phyloP scores from a whole-genome alignment of 2,888 invertebrate species.

The Plemyria rubiginata region DNA sequence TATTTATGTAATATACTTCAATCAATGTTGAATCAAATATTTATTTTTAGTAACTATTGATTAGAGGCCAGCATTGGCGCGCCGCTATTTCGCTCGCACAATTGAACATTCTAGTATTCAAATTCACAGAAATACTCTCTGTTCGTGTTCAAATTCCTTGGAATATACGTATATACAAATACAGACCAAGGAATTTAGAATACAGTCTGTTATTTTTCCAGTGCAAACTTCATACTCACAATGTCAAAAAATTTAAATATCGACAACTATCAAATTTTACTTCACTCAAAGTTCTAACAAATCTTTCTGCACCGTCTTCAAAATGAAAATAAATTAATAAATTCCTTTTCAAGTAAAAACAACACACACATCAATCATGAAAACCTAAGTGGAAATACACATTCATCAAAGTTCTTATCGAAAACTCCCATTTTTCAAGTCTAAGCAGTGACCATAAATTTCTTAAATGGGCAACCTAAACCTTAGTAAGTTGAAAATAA shows the following conservation, averaged over 20 bases:
- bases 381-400: conserved; percentile 25
- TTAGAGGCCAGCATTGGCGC: too few relatives aligned
- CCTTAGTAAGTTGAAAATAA: conserved; percentile 21
- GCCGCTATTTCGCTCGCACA: too few relatives aligned
- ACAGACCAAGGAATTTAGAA: too few relatives aligned
- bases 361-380: conserved; percentile 24
- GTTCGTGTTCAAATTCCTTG: too few relatives aligned
- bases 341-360: conserved; percentile 3
- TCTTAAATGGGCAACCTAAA: conserved; percentile 21
- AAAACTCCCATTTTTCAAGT: conserved; percentile 21
- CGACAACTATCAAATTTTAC: not conserved
- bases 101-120: too few relatives aligned
- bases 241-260: conserved; percentile 6
- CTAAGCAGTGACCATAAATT: conserved; percentile 19
- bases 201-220: too few relatives aligned
- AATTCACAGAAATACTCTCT: too few relatives aligned
- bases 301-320: not conserved
- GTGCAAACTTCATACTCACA: too few relatives aligned
- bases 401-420: conserved; percentile 23
- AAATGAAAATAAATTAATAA: conserved; percentile 19
- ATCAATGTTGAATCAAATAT: too few relatives aligned
- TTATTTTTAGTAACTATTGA: too few relatives aligned
- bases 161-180: too few relatives aligned
- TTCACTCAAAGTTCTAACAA: conserved; percentile 3
- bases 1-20: not conserved